Conservation (phyloP, 2,888 invertebrate genomes). For the Drosophila mimetica region DNA sequence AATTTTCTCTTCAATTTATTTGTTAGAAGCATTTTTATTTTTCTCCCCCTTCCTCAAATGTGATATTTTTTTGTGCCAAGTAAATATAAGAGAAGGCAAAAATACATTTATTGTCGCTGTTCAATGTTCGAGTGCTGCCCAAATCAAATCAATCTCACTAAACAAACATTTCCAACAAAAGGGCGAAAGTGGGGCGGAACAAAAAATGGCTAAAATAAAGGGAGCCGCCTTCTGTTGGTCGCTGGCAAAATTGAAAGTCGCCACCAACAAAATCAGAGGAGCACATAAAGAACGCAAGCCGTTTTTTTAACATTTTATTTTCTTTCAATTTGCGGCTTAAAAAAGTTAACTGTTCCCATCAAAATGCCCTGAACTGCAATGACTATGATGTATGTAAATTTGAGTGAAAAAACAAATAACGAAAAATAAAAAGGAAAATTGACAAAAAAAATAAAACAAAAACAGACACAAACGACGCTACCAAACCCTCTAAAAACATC, state of each 20-base stretch:
- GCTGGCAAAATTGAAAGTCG: slow-evolving; percentile 42
- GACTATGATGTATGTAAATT: slow-evolving; percentile 47
- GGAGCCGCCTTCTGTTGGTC: slow-evolving; percentile 21
- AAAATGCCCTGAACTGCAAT: slow-evolving; percentile 31
- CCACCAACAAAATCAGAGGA: slow-evolving; percentile 32
- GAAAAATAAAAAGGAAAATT: slow-evolving; percentile 12
- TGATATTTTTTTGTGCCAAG: neutral
- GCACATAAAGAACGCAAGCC: neutral
- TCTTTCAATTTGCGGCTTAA: slow-evolving; percentile 47
- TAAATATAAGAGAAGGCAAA: slow-evolving; percentile 8
- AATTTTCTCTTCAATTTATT: neutral
- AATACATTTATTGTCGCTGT: slow-evolving; percentile 23
- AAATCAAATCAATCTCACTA: slow-evolving; percentile 56
- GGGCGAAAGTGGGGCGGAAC: slow-evolving; percentile 12
- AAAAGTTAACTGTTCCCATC: slow-evolving; percentile 34
- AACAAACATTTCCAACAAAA: slow-evolving; percentile 36
- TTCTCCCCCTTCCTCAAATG: too few species aligned
- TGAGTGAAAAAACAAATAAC: slow-evolving; percentile 20
- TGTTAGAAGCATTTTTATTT: neutral
- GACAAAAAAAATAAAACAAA: slow-evolving; percentile 4
- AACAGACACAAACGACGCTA: slow-evolving; percentile 26
- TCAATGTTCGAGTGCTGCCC: slow-evolving; percentile 21
- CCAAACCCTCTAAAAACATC: slow-evolving; percentile 48
- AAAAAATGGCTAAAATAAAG: slow-evolving; percentile 15
- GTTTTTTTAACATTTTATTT: slow-evolving; percentile 43